Base-by-base conservation (phyloP, 1,140 invertebrate genomes). In the Prorops nasuta region DNA sequence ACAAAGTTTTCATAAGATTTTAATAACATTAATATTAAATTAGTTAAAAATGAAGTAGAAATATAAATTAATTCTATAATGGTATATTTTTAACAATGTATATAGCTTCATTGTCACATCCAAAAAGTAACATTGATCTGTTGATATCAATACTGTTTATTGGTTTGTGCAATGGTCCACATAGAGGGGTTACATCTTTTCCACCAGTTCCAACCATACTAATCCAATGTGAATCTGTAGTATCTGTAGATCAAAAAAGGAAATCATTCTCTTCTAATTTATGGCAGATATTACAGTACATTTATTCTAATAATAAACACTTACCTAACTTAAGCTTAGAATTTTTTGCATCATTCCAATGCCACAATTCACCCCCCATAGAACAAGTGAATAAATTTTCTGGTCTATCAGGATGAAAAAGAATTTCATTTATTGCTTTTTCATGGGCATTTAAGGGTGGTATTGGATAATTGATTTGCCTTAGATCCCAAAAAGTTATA, bases 401-500 rank as follows among this genome's bases (percentile, higher is more conserved):
- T 1, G 91, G 90, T 60, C 89, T 82, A 39, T 86, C 84, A 7
- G 84, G 87, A 73, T 95, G 91, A 60, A 94, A 95, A 32, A 86
- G 81, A 49, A 94, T 86, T 77, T 94, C 91, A 36, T 81, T 86
- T 9, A 94, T 85, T 24, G 88, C 74, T 44, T 84, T 85, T 0
- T 81, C 76, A 67, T 94, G 91, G 10, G 89, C 91, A 56, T 85
- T 88, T 1, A 94, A 74, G 49, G 91, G 79, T 1, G 89, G 90
- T 32, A 90, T 85, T 2, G 92, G 91, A 63, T 85, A 90, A 3
- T 84, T 84, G 21, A 90, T 87, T 53, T 91, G 84, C 20, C 92
- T 77, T 48, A 94, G 74, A 76, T 95, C 92, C 92, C 92, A 96
- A 1, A 93, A 84, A n/a, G 89, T 90, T 16, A 94, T 74, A 17